Base-by-base conservation (phyloP, 1,140 invertebrate genomes). In the Oreohelix idahoensis region DNA sequence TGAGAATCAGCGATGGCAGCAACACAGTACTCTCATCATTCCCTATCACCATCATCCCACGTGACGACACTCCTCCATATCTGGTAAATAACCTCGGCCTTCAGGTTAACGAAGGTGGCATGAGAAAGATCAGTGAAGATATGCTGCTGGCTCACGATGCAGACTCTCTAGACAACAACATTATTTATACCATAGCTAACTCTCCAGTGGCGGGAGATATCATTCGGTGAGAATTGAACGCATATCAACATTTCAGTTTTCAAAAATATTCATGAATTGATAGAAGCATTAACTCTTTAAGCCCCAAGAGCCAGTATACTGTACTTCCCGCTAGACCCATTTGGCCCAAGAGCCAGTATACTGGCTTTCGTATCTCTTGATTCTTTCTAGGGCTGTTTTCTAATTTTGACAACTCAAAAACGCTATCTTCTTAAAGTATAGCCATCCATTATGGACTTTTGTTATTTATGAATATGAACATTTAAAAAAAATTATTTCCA, bases 51-150 rank as follows among this genome's bases (percentile, higher is more conserved):
- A 95, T 98, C 36, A 94, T 95, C 39, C 92, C 98, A 83, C 96
- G 96, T 87, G 98, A 98, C 91, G 97, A 99, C 90, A 98, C 97
- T 88, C 95, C 96, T 42, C 97, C 97, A 0, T 94, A 95, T 51
- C 93, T 98, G n/a, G 94, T 97, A 0, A 97, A 96, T 85, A 97
- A 97, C 89, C 96, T 96, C 0, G 96, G 95, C 0, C 92, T 98
- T 26, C 95, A 95, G 82, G 94, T 87, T 49, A 98, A 96, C 96
- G 96, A 97, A 93, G 97, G 97, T 0, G 96, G 96, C 23, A 95
- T 94, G 0, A 95, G 95, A 53, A 88, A 94, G 0, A 94, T 98
- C 71, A 95, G 95, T 0, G 94, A 95, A 20, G 92, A 94, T 11
- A 95, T 96, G 91, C 91, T 98, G n/a, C 95, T 96, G 95, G 94